Evolutionary conservation across 2,797 vertebrate genomes (phyloP).

Genomic region (Dipus sagitta): DNA sequence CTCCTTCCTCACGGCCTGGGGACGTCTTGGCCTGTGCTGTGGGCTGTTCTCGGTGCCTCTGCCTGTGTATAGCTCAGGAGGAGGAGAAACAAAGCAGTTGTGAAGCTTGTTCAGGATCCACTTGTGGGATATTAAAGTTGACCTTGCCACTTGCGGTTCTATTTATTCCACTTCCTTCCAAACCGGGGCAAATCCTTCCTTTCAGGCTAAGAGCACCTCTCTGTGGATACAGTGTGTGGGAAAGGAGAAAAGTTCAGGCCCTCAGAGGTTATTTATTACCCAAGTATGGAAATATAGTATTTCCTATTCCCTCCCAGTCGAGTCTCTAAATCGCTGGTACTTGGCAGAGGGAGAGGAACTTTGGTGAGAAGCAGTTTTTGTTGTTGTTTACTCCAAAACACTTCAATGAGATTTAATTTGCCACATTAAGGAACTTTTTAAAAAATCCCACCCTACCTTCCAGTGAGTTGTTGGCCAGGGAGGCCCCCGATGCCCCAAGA

Average conservation of each 20-base stretch:
- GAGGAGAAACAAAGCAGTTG: conserved; percentile 89
- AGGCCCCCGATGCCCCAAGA: too few species aligned
- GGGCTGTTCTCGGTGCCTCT: conserved; percentile 91
- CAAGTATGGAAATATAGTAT: conserved; percentile 67
- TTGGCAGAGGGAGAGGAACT: conserved; percentile 62
- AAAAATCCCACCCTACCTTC: neutral
- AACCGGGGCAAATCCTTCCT: conserved; percentile 78
- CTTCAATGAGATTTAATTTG: conserved; percentile 42
- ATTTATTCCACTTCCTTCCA: conserved; percentile 90
- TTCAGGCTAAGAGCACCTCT: conserved; percentile 80
- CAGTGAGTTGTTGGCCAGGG: too few species aligned
- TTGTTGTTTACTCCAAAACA: conserved; percentile 66
- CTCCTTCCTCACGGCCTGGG: conserved; percentile 92
- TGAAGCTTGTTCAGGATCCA: conserved; percentile 86
- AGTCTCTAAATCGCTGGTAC: conserved; percentile 68
- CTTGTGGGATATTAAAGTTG: conserved; percentile 85
- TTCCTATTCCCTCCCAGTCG: conserved; percentile 66
- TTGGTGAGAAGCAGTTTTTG: conserved; percentile 59
- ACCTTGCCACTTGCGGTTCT: conserved; percentile 91
- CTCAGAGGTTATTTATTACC: conserved; percentile 77
- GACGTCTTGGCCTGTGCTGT: conserved; percentile 92
- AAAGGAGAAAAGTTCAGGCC: conserved; percentile 72
- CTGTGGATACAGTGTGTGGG: conserved; percentile 78
- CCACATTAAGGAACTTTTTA: neutral
- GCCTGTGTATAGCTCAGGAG: conserved; percentile 90